A percentile compares a stretch with the other conserved stretches of the same genome.
These are phyloP conservation scores for Speoplatyrhinus poulsoni DNA, from an alignment of 2,113 vertebrate genomes.

Conservation along the genomic window DNA sequence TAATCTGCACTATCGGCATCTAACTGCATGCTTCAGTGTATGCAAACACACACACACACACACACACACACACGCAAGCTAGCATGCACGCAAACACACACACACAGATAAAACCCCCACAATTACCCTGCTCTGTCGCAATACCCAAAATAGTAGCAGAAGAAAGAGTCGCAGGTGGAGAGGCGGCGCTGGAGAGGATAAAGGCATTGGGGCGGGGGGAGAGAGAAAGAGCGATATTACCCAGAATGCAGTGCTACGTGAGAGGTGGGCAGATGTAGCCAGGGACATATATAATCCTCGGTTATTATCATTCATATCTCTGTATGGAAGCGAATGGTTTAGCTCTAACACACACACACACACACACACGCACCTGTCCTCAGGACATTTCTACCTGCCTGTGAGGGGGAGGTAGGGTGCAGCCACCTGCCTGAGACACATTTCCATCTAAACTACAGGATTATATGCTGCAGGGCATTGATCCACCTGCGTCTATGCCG, in stretches of 20 bases:
- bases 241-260: conserved; percentile 17
- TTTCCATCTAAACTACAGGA: conserved; percentile 57
- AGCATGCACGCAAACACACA: conserved; percentile 1
- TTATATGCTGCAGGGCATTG: conserved; percentile 38
- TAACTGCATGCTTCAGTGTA: conserved; percentile 17
- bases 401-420: conserved; percentile 23
- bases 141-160: conserved; percentile 11
- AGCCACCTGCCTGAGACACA: conserved; percentile 43
- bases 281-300: conserved; percentile 27
- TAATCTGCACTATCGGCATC: conserved; percentile 50
- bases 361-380: not conserved
- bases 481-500: not conserved
- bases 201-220: not conserved
- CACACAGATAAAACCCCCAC: conserved; percentile 3
- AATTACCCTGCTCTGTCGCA: not conserved
- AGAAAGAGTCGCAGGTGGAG: conserved; percentile 1
- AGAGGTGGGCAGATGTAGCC: conserved; percentile 25
- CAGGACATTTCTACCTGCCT: conserved; percentile 22
- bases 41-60: conserved; percentile 1
- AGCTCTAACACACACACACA: not conserved
- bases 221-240: conserved; percentile 5
- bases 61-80: not conserved
- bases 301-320: conserved; percentile 49
- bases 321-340: not conserved
- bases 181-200: not conserved